A percentile compares a stretch with the other conserved stretches of the same genome.
phyloP scores from a whole-genome alignment of 2,113 vertebrate genomes.

The chimpanzee (Pan troglodytes) region NHGRI_mPanTro3-v2.1_pri NC_072417.2:78312501-78313000 shows the following conservation, averaged over 20 bases:
- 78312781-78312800: background rate
- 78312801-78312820: background rate
- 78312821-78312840: background rate
- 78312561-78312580: too few species aligned
- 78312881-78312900: background rate
- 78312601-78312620: background rate
- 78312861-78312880: background rate
- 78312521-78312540: background rate
- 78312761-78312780: background rate
- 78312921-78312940: background rate
- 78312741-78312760: background rate
- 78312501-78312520: background rate
- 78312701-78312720: background rate
- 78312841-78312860: background rate
- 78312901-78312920: background rate
- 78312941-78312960: background rate
- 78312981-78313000: background rate
- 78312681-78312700: background rate
- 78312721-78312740: background rate
- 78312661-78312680: background rate
- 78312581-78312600: background rate
- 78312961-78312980: fast-evolving
- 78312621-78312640: background rate
- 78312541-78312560: background rate
- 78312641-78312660: background rate